Conservation (phyloP, 1,140 invertebrate species). For the Cyphomyrmex costatus region DNA sequence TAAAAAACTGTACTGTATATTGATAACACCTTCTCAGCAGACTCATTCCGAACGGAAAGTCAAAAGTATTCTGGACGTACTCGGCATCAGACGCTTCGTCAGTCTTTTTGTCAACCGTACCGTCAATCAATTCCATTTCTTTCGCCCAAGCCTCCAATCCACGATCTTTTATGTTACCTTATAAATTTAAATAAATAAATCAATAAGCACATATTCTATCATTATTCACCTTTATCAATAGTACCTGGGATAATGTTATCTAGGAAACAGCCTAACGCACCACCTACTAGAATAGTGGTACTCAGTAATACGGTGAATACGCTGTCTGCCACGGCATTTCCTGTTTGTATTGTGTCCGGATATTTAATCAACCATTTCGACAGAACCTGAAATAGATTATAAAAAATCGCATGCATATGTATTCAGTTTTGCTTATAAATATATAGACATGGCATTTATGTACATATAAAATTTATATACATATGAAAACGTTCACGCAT, state of each 20-base stretch:
- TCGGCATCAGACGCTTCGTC: conserved; percentile 48
- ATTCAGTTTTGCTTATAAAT: neutral
- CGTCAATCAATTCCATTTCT: conserved; percentile 89
- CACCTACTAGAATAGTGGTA: conserved; percentile 95
- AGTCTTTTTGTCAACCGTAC: conserved; percentile 83
- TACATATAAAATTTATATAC: too few relatives aligned
- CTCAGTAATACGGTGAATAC: conserved; percentile 93
- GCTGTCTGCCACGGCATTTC: conserved; percentile 90
- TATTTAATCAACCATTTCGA: conserved; percentile 92
- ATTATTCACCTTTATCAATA: neutral
- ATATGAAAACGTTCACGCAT: neutral
- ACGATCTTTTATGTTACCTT: conserved; percentile 90
- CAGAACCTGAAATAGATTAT: conserved; percentile 86
- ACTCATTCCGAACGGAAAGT: conserved; percentile 91
- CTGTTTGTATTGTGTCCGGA: conserved; percentile 90
- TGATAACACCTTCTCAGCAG: conserved; percentile 87
- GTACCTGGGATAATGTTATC: conserved; percentile 95
- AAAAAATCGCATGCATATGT: neutral
- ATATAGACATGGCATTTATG: too few relatives aligned
- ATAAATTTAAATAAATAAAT: conserved; percentile 41
- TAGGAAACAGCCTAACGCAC: conserved; percentile 92
- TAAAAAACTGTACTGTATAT: conserved; percentile 1
- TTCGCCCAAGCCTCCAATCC: conserved; percentile 91
- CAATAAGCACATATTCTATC: neutral
- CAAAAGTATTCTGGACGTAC: conserved; percentile 88